Evolutionary conservation across 1,140 invertebrate species (phyloP).

Genomic region (Drosophila athabasca): DNA sequence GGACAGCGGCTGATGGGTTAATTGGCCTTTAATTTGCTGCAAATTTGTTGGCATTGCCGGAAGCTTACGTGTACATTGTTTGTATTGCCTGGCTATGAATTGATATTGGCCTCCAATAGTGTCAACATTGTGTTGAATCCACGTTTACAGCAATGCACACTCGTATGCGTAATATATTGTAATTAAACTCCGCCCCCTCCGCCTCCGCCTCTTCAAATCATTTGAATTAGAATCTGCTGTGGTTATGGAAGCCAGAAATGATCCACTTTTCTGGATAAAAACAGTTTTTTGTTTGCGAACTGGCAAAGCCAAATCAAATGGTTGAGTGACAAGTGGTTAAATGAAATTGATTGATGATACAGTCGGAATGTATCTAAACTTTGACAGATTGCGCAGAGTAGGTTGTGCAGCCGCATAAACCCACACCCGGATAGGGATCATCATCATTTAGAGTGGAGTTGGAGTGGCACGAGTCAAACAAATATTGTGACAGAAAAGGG

Average conservation of each 20-base stretch:
- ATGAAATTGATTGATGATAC: slow-evolving; percentile 75
- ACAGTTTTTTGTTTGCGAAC: not conserved
- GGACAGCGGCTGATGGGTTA: slow-evolving; percentile 55
- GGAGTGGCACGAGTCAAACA: slow-evolving; percentile 58
- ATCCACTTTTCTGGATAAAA: slow-evolving; percentile 6
- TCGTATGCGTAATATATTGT: slow-evolving; percentile 13
- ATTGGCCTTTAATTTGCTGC: slow-evolving; percentile 74
- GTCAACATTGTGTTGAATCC: slow-evolving; percentile 36
- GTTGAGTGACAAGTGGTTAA: slow-evolving; percentile 61
- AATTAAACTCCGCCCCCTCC: not conserved
- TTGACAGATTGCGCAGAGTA: slow-evolving; percentile 69
- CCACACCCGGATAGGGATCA: slow-evolving; percentile 29
- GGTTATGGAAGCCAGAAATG: slow-evolving; percentile 12
- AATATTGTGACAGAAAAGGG: slow-evolving; percentile 60
- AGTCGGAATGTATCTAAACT: slow-evolving; percentile 59
- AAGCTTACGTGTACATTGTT: slow-evolving; percentile 5
- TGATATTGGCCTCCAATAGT: slow-evolving; percentile 6
- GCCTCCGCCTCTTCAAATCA: slow-evolving; percentile 3
- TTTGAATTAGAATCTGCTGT: slow-evolving; percentile 6
- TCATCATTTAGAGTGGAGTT: slow-evolving; percentile 31
- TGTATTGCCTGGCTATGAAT: no score
- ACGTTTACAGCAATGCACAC: slow-evolving; percentile 19
- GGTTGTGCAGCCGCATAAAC: not conserved
- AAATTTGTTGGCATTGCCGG: slow-evolving; percentile 33
- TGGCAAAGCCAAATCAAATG: slow-evolving; percentile 44